These are phyloP conservation scores for Barypeithes pellucidus DNA, from an alignment of 2,888 invertebrate genomes.

Conservation along the genomic window DNA sequence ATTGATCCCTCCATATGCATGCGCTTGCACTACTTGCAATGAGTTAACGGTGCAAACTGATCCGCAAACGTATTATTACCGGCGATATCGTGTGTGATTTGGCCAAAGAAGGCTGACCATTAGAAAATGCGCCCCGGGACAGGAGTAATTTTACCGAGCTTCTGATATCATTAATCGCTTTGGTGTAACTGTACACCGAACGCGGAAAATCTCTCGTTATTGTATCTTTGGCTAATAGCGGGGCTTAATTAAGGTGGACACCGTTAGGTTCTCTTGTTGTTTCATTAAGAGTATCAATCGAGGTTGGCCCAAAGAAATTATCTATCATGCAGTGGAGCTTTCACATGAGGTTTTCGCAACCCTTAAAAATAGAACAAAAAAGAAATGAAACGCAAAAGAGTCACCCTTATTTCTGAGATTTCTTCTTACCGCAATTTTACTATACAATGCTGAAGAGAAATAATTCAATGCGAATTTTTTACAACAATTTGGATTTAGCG, in stretches of 20 bases:
- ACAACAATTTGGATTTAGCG: no score
- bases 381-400: no score
- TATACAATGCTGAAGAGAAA: no score
- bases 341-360: no score
- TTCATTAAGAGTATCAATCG: constrained; percentile 46
- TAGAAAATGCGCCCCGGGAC: constrained; percentile 49
- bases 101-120: constrained; percentile 50
- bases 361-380: no score
- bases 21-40: constrained; percentile 45
- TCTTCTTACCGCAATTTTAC: no score
- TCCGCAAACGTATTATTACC: constrained; percentile 50
- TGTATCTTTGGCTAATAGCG: constrained; percentile 49
- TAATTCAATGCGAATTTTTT: no score
- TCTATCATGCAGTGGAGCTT: neutral
- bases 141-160: constrained; percentile 46
- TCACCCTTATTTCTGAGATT: no score
- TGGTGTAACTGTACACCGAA: constrained; percentile 50
- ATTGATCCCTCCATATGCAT: constrained; percentile 40
- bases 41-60: constrained; percentile 52
- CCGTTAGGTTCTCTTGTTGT: constrained; percentile 46
- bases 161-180: constrained; percentile 53
- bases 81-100: constrained; percentile 50
- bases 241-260: constrained; percentile 48
- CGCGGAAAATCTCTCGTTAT: constrained; percentile 50
- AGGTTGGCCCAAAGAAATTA: neutral